Evolutionary conservation across 2,888 invertebrate genomes (phyloP), one percentile per base, ranked within the genome.

Genomic region (Drepana falcataria): DNA sequence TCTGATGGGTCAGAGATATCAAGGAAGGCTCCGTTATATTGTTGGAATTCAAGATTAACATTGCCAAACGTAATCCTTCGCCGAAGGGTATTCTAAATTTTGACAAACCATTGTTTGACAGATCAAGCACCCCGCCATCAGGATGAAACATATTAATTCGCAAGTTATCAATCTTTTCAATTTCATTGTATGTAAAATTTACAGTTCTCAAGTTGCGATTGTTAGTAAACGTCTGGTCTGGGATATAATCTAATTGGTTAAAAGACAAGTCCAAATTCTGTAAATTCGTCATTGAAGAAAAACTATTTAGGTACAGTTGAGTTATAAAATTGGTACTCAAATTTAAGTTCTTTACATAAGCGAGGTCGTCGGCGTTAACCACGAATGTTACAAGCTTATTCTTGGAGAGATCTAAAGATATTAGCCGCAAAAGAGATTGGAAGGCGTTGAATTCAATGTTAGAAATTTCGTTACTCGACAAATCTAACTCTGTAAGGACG

Each of bases 221-320:
- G 40, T 77, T 75, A 2, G 60, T 64, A 53, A 90, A 79, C 1
- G 80, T 72, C 55, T 77, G 64, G 52, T 78, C 78, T 0, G 87
- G 82, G n/a, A 87, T 79, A 35, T 68, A 66, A 5, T 81, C 71
- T 34, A 91, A 65, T 5, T 51, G 55, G 56, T 91, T 91, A 55
- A 76, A 55, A 1, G 90, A 90, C 47, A 91, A 68, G 66, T 91
- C 90, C n/a, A 91, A 70, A 56, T 83, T 85, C 55, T 86, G 80
- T 40, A 91, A 72, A 56, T 75, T 77, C 4, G 57, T 72, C 87
- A 91, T 87, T 0, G 65, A 66, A 0, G 68, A 71, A 57, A 91
- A 91, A 40, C 78, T 85, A 44, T 79, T 67, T 37, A 73, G 81
- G 61, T 82, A 68, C 35, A 90, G 68, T 5, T 66, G 62, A 0